Percentiles rank a stretch among this genome's conserved stretches.
Conservation (phyloP, 2,888 invertebrate species). For the Tuta absoluta region DNA sequence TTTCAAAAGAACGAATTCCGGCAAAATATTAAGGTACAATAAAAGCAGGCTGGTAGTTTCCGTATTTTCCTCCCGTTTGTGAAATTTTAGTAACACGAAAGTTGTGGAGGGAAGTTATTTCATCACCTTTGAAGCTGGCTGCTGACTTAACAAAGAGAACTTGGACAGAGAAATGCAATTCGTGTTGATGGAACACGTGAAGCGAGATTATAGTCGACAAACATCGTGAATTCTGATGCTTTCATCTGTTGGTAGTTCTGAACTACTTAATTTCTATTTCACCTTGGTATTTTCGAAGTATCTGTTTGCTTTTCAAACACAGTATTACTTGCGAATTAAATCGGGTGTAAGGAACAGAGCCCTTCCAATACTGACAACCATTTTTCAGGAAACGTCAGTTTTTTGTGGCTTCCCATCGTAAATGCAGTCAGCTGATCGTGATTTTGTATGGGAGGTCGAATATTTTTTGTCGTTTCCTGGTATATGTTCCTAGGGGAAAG, state of each 20-base stretch:
- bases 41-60: neutral
- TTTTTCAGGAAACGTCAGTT: no score
- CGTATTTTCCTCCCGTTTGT: conserved; percentile 4
- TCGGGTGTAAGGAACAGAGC: no score
- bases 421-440: no score
- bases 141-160: conserved; percentile 20
- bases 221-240: neutral
- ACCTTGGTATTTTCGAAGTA: no score
- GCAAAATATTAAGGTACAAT: neutral
- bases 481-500: no score
- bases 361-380: no score
- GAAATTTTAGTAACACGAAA: conserved; percentile 5
- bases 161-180: conserved; percentile 33
- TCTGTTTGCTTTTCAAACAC: no score
- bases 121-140: conserved; percentile 2
- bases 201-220: neutral
- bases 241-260: neutral
- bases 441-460: no score
- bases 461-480: no score
- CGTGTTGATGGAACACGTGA: conserved; percentile 36
- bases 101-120: neutral
- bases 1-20: neutral
- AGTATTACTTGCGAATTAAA: no score
- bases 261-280: no score
- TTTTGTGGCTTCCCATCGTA: no score